Evolutionary conservation across 2,888 invertebrate species (phyloP).

Genomic region (Fragum sueziense): DNA sequence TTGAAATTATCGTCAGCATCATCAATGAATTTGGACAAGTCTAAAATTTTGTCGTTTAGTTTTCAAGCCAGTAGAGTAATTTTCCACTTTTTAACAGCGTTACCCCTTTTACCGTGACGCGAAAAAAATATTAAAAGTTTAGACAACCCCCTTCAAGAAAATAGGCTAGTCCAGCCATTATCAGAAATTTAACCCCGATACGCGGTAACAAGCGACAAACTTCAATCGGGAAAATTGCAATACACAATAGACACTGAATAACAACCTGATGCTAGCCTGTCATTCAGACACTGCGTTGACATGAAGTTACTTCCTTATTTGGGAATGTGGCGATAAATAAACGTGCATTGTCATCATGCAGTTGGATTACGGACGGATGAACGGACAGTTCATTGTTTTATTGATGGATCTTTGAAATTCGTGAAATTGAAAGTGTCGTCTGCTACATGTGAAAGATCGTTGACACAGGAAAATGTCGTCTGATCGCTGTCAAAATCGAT

Average conservation of each 20-base stretch:
- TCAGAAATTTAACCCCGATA: constrained; percentile 6
- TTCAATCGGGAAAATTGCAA: constrained; percentile 47
- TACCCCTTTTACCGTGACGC: no score
- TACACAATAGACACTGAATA: constrained; percentile 33
- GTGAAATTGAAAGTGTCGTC: constrained; percentile 9
- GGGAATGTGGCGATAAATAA: background rate
- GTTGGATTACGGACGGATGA: background rate
- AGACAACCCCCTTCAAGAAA: no score
- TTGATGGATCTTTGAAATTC: background rate
- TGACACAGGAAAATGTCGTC: constrained; percentile 41
- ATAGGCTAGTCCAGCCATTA: no score
- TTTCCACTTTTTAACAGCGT: no score
- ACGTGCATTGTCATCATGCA: background rate
- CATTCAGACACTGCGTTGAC: background rate
- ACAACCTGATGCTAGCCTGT: constrained; percentile 22
- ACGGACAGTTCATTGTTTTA: background rate
- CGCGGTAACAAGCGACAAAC: constrained; percentile 35
- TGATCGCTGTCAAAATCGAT: constrained; percentile 43
- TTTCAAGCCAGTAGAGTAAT: no score
- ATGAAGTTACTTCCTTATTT: constrained; percentile 4
- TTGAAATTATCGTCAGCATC: no score
- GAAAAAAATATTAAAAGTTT: no score
- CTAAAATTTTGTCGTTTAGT: no score
- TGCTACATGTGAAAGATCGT: constrained; percentile 31
- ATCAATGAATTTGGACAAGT: no score